Evolutionary conservation across 2,797 vertebrate species (phyloP), one percentile per base, ranked within the genome.

Genomic region (Eulemur rubriventer): DNA sequence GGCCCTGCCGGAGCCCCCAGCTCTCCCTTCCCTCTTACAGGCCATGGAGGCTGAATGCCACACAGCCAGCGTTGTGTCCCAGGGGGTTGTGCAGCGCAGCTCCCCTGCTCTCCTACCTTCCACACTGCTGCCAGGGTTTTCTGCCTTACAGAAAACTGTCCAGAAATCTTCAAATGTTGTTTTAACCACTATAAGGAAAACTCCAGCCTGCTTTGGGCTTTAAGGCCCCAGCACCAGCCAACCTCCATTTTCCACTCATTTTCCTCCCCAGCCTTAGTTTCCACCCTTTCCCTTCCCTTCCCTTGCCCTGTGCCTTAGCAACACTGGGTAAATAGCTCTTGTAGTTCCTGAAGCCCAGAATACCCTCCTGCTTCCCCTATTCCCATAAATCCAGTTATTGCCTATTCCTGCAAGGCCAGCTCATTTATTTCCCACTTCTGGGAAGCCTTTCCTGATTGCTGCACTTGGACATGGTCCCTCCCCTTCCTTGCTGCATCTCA

Each of bases 161-260:
- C 46, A 75, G 84, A 96, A 52, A 88, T 35, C 41, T 72, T 50
- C n/a, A 96, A 30, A 76, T 63, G n/a, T 22, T 88, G n/a, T 91
- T 82, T 63, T 69, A 7, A 24, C 57, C 43, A 81, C 30, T 83
- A 14, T 72, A 82, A 94, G 81, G 78, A 78, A 61, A 96, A 93
- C 35, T 43, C 22, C 52, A 89, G 24, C 5, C n/a, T 90, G 70
- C 7, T 14, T 67, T 96, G 67, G 43, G 78, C 81, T 82, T 87
- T 61, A 65, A 94, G 91, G 76, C 38, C 70, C 48, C 63, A 18
- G 41, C 1, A 90, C 65, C 70, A n/a, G 7, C 48, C 52, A 78
- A 52, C 57, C 12, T 46, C 28, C 35, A 12, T 78, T 75, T 63
- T 70, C 35, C 22, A 70, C 10, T 17, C 33, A 67, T 67, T 67